Evolutionary conservation across 1,140 invertebrate species (phyloP).

Genomic region (Aphaenogaster rudis): DNA sequence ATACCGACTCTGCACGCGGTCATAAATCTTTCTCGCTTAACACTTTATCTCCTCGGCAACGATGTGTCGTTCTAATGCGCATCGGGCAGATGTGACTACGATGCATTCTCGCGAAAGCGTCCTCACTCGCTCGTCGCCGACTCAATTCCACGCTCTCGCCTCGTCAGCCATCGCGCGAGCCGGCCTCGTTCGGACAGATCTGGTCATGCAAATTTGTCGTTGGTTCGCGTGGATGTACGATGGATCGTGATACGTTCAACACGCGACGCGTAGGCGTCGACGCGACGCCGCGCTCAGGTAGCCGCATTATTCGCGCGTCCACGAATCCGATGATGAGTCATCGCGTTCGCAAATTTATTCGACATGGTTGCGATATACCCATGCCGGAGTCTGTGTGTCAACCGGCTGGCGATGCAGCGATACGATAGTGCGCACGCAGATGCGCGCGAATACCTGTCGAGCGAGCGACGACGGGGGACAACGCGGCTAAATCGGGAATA

Average conservation of each 20-base stretch:
- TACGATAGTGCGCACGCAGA: conserved; percentile 29
- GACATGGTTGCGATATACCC: not conserved
- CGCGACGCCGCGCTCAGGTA: conserved; percentile 53
- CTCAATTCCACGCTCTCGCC: not conserved
- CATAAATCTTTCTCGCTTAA: conserved; percentile 42
- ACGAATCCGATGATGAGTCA: conserved; percentile 43
- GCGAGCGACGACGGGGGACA: conserved; percentile 35
- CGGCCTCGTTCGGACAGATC: conserved; percentile 7
- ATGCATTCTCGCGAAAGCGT: conserved; percentile 4
- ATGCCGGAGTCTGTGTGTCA: conserved; percentile 24
- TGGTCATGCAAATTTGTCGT: conserved; percentile 56
- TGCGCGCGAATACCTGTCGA: conserved; percentile 45
- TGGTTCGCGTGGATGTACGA: conserved; percentile 34
- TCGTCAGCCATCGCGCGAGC: conserved; percentile 12
- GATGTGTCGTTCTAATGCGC: conserved; percentile 24
- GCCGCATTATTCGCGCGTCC: conserved; percentile 60
- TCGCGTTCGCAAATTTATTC: conserved; percentile 46
- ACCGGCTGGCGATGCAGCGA: conserved; percentile 9
- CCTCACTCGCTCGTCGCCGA: not conserved
- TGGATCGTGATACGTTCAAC: conserved; percentile 27
- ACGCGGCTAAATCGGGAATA: conserved; percentile 56
- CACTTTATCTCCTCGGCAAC: conserved; percentile 19
- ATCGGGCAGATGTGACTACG: not conserved
- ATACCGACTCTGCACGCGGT: not conserved
- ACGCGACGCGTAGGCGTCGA: conserved; percentile 35